These are phyloP conservation scores for Drosophila nasuta DNA, from an alignment of 1,140 invertebrate species.

Conservation along the genomic window DNA sequence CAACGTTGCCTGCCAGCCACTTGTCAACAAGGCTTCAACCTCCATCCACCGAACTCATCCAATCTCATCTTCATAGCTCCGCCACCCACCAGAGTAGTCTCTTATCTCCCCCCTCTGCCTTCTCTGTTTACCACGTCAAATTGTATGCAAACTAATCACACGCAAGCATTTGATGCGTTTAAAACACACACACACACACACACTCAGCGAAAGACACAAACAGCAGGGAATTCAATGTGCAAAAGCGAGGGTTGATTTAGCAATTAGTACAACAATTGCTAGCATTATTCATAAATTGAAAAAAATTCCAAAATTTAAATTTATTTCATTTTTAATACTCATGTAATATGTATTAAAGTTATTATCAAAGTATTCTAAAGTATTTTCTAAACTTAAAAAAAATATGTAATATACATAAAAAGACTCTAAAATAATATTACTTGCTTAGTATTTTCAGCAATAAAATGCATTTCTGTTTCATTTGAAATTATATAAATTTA, in stretches of 20 bases:
- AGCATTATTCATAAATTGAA: background rate
- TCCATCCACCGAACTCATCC: conserved; percentile 37
- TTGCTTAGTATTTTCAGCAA: too few relatives aligned
- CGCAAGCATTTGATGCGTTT: conserved; percentile 81
- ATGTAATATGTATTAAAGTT: too few relatives aligned
- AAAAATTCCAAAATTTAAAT: background rate
- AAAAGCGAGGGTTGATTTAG: conserved; percentile 10
- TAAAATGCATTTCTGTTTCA: too few relatives aligned
- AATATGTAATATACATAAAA: too few relatives aligned
- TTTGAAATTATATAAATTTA: too few relatives aligned
- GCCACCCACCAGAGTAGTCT: conserved; percentile 13
- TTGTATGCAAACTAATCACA: conserved; percentile 82
- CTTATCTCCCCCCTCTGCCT: background rate
- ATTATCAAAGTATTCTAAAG: too few relatives aligned
- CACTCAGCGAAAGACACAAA: conserved; percentile 24
- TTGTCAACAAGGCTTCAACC: conserved; percentile 54
- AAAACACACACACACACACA: conserved; percentile 57
- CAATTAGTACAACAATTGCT: background rate
- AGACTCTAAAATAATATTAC: too few relatives aligned
- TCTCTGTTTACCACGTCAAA: conserved; percentile 42
- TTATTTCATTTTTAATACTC: too few relatives aligned
- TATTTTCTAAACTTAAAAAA: too few relatives aligned
- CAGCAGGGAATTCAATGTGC: conserved; percentile 29
- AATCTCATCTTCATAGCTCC: conserved; percentile 37
- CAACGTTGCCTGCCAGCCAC: conserved; percentile 38